phyloP scores from a whole-genome alignment of 2,888 invertebrate genomes.

The Zaprionus obscuricornis region DNA sequence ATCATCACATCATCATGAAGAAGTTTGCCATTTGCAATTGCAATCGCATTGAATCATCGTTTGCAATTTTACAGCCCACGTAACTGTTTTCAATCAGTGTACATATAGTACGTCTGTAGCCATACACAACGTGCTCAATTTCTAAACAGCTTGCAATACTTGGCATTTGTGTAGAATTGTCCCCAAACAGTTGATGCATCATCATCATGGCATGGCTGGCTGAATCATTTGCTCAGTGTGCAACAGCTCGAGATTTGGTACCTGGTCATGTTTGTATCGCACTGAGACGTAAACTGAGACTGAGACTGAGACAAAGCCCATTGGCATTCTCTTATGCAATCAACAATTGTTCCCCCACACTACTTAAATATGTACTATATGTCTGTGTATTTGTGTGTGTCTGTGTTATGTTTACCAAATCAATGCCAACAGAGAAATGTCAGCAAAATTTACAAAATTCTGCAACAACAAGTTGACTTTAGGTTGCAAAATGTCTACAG shows the following conservation, averaged over 20 bases:
- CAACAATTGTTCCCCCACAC: too few species aligned
- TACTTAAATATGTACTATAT: background rate
- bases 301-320: background rate
- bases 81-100: slow-evolving; percentile 28
- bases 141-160: slow-evolving; percentile 1
- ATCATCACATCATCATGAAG: slow-evolving; percentile 31
- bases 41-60: too few species aligned
- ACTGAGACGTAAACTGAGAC: too few species aligned
- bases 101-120: too few species aligned
- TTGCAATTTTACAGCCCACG: slow-evolving; percentile 28
- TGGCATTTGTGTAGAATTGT: too few species aligned
- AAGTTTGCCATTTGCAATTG: too few species aligned
- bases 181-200: too few species aligned
- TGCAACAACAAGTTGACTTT: background rate
- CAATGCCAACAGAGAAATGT: slow-evolving; percentile 23
- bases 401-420: slow-evolving; percentile 18
- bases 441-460: slow-evolving; percentile 29
- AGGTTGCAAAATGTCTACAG: too few species aligned
- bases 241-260: too few species aligned
- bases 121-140: slow-evolving; percentile 1
- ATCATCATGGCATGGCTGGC: too few species aligned
- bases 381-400: background rate
- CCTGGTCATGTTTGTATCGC: too few species aligned
- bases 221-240: too few species aligned
- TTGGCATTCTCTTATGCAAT: background rate